These are phyloP conservation scores for Aurelia sp. DNA, from an alignment of 30 jellyfish, hydroid and myxozoan genomes.

Conservation along the genomic window DNA sequence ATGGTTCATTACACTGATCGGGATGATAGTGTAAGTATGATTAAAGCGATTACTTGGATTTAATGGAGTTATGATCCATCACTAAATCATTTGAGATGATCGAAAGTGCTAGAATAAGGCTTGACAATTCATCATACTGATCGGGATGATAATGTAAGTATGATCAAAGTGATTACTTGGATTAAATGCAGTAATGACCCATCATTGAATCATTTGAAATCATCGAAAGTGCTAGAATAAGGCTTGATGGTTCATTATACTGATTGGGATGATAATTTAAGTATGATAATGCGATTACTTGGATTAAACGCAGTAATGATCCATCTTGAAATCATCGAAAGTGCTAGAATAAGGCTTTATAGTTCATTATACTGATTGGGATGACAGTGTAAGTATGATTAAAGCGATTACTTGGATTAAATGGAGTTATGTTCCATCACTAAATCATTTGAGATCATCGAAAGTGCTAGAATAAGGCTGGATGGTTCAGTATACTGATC, in stretches of 20 bases:
- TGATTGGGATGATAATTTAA: constrained; percentile 68
- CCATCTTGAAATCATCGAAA: constrained; percentile 21
- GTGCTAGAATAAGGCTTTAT: constrained; percentile 86
- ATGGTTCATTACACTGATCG: constrained; percentile 88
- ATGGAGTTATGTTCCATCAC: not conserved
- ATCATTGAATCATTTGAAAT: no score
- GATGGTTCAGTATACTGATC: constrained; percentile 87
- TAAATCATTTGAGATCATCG: constrained; percentile 2
- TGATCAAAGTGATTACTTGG: not conserved
- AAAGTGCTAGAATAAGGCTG: constrained; percentile 86
- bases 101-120: constrained; percentile 83
- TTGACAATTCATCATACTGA: constrained; percentile 92
- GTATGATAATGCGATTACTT: not conserved
- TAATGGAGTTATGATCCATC: not conserved
- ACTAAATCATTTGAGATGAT: no score
- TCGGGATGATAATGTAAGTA: constrained; percentile 69
- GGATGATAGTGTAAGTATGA: constrained; percentile 66
- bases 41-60: not conserved
- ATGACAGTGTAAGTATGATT: constrained; percentile 57
- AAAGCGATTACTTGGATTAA: not conserved
- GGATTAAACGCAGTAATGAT: not conserved
- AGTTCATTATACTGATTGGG: constrained; percentile 83
- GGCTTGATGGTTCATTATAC: constrained; percentile 95
- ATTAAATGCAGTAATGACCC: not conserved
- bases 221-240: constrained; percentile 71